Conservation (phyloP, 1,140 invertebrate genomes). For the Rhyzopertha dominica region DNA sequence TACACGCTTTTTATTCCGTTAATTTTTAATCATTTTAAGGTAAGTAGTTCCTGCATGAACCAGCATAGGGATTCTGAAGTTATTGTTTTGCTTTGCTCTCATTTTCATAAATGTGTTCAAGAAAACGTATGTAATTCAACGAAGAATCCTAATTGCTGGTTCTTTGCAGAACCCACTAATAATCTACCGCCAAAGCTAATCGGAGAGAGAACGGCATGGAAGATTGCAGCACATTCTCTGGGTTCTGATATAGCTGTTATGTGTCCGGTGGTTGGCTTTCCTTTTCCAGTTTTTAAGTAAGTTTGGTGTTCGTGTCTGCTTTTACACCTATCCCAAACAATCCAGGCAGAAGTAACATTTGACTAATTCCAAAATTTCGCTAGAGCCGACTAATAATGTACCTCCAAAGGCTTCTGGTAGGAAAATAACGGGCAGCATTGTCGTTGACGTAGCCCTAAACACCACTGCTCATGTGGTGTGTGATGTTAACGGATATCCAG, state of each 20-base stretch:
- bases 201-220: constrained; percentile 46
- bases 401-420: constrained; percentile 58
- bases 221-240: constrained; percentile 51
- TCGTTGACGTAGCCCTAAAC: constrained; percentile 38
- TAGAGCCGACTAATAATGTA: constrained; percentile 64
- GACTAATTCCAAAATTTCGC: constrained; percentile 34
- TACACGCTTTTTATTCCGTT: neutral
- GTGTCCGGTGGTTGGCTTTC: constrained; percentile 64
- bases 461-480: constrained; percentile 49
- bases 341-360: neutral
- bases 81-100: constrained; percentile 10
- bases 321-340: neutral
- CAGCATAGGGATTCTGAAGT: constrained; percentile 24
- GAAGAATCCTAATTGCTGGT: constrained; percentile 31
- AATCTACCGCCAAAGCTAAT: constrained; percentile 51
- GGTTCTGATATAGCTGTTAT: constrained; percentile 37
- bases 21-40: constrained; percentile 1
- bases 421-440: constrained; percentile 57
- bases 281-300: constrained; percentile 65
- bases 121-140: constrained; percentile 10
- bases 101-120: constrained; percentile 4
- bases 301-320: constrained; percentile 26
- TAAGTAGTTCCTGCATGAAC: constrained; percentile 17
- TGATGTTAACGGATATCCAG: constrained; percentile 54
- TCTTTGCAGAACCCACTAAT: constrained; percentile 52